Conservation (phyloP, 2,888 invertebrate genomes). For the Nasonia oneida region DNA sequence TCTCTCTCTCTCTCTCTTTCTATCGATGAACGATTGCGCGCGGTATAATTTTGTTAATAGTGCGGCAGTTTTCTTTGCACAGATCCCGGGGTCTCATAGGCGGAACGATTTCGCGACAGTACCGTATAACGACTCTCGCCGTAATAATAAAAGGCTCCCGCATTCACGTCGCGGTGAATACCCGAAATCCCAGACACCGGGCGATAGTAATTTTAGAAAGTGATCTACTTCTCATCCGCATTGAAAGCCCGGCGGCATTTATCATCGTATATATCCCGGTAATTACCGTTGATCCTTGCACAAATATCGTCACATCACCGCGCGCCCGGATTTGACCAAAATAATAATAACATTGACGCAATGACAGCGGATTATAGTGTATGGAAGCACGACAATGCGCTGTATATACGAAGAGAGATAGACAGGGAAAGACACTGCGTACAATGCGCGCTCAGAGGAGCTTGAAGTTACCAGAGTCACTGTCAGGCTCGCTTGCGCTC, state of each 20-base stretch:
- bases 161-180: neutral
- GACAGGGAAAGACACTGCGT: conserved; percentile 32
- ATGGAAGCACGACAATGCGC: neutral
- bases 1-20: neutral
- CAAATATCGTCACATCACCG: conserved; percentile 22
- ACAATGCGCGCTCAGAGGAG: conserved; percentile 55
- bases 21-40: neutral
- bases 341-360: conserved; percentile 55
- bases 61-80: neutral
- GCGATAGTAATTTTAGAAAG: neutral
- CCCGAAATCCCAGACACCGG: neutral
- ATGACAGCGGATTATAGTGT: conserved; percentile 21
- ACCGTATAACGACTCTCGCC: neutral
- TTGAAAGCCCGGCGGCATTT: neutral
- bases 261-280: neutral
- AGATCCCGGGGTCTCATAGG: neutral
- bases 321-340: conserved; percentile 31
- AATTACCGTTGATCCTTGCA: conserved; percentile 44
- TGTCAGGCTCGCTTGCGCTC: conserved; percentile 51
- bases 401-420: neutral
- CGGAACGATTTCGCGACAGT: neutral
- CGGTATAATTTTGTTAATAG: neutral
- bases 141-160: neutral
- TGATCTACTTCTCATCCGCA: neutral
- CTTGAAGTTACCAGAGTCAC: conserved; percentile 69